Evolutionary conservation across 2,888 invertebrate genomes (phyloP), one percentile per base, ranked within the genome.

Genomic region (Coenonympha glycerion): DNA sequence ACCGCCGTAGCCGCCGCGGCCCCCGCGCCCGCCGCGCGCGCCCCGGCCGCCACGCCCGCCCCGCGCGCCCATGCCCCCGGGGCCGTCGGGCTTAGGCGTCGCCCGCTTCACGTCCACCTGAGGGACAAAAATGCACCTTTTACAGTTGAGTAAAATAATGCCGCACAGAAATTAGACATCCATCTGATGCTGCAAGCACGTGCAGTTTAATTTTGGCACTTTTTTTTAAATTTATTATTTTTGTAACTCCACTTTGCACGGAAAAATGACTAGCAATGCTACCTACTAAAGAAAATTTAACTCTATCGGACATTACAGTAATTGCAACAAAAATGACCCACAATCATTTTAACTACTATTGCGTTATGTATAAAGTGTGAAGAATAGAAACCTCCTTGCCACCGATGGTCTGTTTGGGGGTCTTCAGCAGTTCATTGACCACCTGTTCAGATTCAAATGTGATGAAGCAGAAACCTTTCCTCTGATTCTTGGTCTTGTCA

Each of bases 381-480:
- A 16, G n/a, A 16, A 4, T 60, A 76, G 87, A 71, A 69, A 94
- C 95, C 90, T 97, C 97, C 87, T 97, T 96, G 62, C 95, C 96
- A 62, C 93, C 95, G 64, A 97, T 96, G 46, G 92, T 94, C 80
- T 97, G 97, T 83, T 97, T 97, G 9, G 96, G 95, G 46, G 94
- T 95, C 80, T 96, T 97, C 55, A 96, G 88, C 46, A 97, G 89
- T 77, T 96, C 96, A 70, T 95, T 95, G 22, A 97, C 97, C 47
- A 96, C 94, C 80, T 95, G 95, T 81, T 97, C 97, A 22, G 95
- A 95, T 76, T 98, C 98, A 72, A 98, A 98, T 61, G 98, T 98
- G 76, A 98, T 96, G 82, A 98, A 98, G 78, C 97, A 98, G 90
- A 98, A 98, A 55, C 95, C 96, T 89, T 98, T 95, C 68, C 98